A percentile compares a stretch with the other conserved stretches of the same genome.
Evolutionary conservation across 1,140 invertebrate genomes (phyloP).

Genomic region (Lanistes nyassanus): DNA sequence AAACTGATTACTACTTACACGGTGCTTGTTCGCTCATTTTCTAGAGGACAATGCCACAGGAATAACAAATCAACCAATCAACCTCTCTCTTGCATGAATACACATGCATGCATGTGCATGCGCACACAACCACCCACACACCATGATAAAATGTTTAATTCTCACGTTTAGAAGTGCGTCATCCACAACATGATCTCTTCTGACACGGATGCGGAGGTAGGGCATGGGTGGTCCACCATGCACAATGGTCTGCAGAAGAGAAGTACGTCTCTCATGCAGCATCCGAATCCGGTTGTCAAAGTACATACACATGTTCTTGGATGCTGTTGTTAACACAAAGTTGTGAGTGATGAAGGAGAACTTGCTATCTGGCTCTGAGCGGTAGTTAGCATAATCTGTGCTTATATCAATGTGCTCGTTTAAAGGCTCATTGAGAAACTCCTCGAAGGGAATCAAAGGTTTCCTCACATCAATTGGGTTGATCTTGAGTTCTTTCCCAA

Average conservation of each 20-base stretch:
- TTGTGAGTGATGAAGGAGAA: conserved; percentile 93
- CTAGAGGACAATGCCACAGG: too few species aligned
- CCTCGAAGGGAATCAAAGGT: conserved; percentile 84
- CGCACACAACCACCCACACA: too few species aligned
- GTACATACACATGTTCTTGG: conserved; percentile 89
- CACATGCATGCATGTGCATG: too few species aligned
- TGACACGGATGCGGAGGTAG: conserved; percentile 83
- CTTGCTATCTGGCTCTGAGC: conserved; percentile 70
- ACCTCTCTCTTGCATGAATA: too few species aligned
- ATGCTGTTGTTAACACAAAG: conserved; percentile 91
- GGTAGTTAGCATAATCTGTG: conserved; percentile 90
- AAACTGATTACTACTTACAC: too few species aligned
- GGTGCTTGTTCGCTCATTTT: too few species aligned
- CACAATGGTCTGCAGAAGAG: conserved; percentile 81
- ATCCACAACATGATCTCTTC: conserved; percentile 88
- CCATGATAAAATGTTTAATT: conserved; percentile 29
- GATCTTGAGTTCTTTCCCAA: conserved; percentile 74
- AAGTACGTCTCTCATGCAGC: conserved; percentile 89
- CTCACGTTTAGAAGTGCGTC: conserved; percentile 88
- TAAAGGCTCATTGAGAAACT: conserved; percentile 93
- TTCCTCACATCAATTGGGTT: conserved; percentile 82
- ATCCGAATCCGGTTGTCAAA: conserved; percentile 95
- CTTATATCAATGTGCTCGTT: conserved; percentile 94
- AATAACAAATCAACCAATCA: too few species aligned
- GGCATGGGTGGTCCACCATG: conserved; percentile 82